A percentile compares a stretch with the other conserved stretches of the same genome.
These are phyloP conservation scores for Mobula hypostoma DNA, from an alignment of 2,113 vertebrate genomes.

Conservation along the genomic window DNA sequence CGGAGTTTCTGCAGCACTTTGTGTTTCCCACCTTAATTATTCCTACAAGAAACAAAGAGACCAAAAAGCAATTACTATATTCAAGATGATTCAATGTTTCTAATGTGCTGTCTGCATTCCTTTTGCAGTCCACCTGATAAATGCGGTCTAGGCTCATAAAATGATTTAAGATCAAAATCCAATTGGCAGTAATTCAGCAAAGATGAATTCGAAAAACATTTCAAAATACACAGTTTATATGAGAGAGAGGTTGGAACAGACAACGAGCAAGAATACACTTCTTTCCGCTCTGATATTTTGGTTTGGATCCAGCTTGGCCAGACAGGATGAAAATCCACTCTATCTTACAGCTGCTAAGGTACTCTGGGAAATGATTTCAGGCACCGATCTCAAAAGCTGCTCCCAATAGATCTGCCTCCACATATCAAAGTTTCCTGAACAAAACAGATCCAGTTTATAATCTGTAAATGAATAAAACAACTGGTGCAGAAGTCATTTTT, in stretches of 20 bases:
- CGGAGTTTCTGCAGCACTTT: no score
- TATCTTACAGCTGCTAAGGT: slow-evolving; percentile 34
- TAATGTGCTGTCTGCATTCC: background rate
- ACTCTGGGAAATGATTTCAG: background rate
- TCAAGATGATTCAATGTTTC: slow-evolving; percentile 16
- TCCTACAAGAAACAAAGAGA: background rate
- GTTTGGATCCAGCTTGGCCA: background rate
- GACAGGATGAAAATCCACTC: slow-evolving; percentile 26
- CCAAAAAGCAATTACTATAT: background rate
- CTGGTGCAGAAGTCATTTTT: background rate
- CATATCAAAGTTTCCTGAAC: slow-evolving; percentile 31
- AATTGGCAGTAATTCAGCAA: background rate
- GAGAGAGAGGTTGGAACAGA: background rate
- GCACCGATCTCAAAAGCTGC: background rate
- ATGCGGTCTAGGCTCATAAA: background rate
- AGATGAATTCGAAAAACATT: slow-evolving; percentile 3
- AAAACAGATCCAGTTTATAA: background rate
- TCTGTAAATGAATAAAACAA: slow-evolving; percentile 33
- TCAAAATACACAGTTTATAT: background rate
- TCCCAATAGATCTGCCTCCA: slow-evolving; percentile 22
- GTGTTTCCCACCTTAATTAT: background rate
- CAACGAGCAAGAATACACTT: background rate
- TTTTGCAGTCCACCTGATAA: background rate
- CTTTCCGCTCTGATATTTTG: background rate
- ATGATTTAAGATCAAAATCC: slow-evolving; percentile 7